Base-by-base conservation (phyloP, 2,797 vertebrate genomes). In the Onychomys arenicola region DNA sequence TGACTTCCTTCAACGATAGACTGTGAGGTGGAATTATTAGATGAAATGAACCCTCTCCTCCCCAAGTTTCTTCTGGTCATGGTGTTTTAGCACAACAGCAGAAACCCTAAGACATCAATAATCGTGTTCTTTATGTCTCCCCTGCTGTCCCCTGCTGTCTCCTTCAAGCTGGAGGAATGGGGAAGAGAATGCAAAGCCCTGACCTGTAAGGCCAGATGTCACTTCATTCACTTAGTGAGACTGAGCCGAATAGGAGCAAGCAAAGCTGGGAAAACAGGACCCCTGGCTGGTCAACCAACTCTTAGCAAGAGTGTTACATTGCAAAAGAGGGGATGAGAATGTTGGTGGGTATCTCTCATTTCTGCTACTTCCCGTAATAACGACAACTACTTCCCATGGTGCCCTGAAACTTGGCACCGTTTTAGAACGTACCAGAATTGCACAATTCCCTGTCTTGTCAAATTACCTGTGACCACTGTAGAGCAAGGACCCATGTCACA, bases 361-460 rank as follows among this genome's bases (percentile, higher is more conserved):
- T 37, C 76, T 76, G 82, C 16, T 43, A 81, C 83, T 94, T 95
- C 88, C 46, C 87, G 69, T 52, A 34, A 57, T 55, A 75, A 96
- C 27, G 1, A 55, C 29, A 29, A 27, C 61, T 85, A 55, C 67
- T 81, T 84, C 80, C 46, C 76, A 32, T 34, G 69, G 43, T 75
- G 27, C 32, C 85, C 95, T 85, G n/a, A 73, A 63, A 32, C 7
- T 63, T 52, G 34, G 27, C 23, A 59, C 32, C 63, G 32, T 34
- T 83, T 91, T 91, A 75, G 75, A 94, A 91, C 19, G 69, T 73
- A 80, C 71, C 65, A n/a, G 57, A 5, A 12, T 81, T 93, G 81
- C 25, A 46, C 37, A 87, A 67, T 82, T 67, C 78, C 92, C 6
- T 61, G 69, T 49, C 83, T 96, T 27, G 55, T 25, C 67, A 37